Conservation (phyloP, 2,113 vertebrate species). For the Trogon surrucura region DNA sequence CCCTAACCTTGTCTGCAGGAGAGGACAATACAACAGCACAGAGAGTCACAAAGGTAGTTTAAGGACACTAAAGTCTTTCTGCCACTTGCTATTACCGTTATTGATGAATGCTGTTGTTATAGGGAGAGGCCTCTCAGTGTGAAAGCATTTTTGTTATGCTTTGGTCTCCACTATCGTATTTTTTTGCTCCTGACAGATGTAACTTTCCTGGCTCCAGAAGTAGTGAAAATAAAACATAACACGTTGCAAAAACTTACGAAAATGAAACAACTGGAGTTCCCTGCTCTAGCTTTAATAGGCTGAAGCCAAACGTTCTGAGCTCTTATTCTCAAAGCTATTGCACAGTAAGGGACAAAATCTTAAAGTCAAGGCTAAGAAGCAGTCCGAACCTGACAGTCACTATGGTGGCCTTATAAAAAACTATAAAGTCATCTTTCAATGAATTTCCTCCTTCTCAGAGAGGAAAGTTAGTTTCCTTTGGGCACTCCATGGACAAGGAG, state of each 20-base stretch:
- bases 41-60: not conserved
- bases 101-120: conserved; percentile 22
- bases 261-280: conserved; percentile 37
- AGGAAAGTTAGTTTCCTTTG: not conserved
- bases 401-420: not conserved
- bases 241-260: not conserved
- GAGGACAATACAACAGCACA: not conserved
- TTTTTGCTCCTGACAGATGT: conserved; percentile 38
- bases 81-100: not conserved
- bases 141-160: conserved; percentile 19
- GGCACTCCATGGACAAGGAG: not conserved
- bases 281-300: not conserved
- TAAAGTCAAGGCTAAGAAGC: not conserved
- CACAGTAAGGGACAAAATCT: not conserved
- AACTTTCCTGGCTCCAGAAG: conserved; percentile 36
- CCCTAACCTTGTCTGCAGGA: not conserved
- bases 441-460: not conserved
- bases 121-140: not conserved
- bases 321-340: not conserved
- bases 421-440: not conserved
- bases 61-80: conserved; percentile 8
- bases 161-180: not conserved
- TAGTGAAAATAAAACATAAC: conserved; percentile 25
- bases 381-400: not conserved
- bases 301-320: not conserved